phyloP scores from a whole-genome alignment of 1,140 invertebrate genomes.

The Charaxes varanes region DNA sequence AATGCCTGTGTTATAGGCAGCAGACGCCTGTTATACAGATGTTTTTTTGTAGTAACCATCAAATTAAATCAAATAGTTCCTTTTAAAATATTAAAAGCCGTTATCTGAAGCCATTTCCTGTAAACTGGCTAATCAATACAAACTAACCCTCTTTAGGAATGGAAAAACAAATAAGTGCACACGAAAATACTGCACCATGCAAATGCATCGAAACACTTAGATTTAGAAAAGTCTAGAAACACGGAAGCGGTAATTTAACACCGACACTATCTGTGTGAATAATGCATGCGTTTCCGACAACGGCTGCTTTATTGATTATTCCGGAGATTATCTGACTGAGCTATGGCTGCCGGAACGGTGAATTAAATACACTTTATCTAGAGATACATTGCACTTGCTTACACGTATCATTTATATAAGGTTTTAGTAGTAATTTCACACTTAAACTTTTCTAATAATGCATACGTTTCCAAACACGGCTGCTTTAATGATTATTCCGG shows the following conservation, averaged over 20 bases:
- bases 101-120: too few relatives aligned
- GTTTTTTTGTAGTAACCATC: too few relatives aligned
- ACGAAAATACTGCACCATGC: too few relatives aligned
- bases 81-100: too few relatives aligned
- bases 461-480: conserved; percentile 25
- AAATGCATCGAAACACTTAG: conserved; percentile 1
- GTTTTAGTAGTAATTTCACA: conserved; percentile 46
- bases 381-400: too few relatives aligned
- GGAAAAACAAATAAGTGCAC: too few relatives aligned
- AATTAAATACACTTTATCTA: conserved; percentile 23
- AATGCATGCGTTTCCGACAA: conserved; percentile 31
- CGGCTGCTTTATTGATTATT: conserved; percentile 30
- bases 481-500: conserved; percentile 29
- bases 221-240: conserved; percentile 9
- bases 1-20: too few relatives aligned
- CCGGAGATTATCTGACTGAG: conserved; percentile 23
- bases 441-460: conserved; percentile 35
- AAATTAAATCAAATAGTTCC: too few relatives aligned
- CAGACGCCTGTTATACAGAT: too few relatives aligned
- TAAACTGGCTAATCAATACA: too few relatives aligned
- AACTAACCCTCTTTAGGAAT: too few relatives aligned
- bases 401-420: too few relatives aligned
- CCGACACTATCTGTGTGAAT: conserved; percentile 34
- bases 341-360: conserved; percentile 22
- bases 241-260: conserved; percentile 37